phyloP scores from a whole-genome alignment of 2,888 invertebrate species.

The Loripinus fragilis region DNA sequence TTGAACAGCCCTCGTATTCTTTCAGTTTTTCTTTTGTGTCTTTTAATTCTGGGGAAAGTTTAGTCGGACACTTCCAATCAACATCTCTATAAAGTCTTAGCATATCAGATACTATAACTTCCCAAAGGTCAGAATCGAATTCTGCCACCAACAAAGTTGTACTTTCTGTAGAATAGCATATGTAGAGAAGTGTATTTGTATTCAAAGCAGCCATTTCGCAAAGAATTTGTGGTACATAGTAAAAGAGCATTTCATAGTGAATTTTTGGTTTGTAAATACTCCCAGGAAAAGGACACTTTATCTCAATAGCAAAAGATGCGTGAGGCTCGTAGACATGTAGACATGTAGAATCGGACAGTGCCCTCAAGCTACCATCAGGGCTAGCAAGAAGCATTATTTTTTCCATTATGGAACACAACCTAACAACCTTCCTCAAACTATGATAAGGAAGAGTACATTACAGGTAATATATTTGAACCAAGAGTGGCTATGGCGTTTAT shows the following conservation, averaged over 20 bases:
- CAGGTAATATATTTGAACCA: conserved; percentile 21
- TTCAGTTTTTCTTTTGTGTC: background rate
- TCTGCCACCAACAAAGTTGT: conserved; percentile 14
- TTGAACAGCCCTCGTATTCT: background rate
- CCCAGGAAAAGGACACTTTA: conserved; percentile 52
- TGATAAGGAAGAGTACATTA: background rate
- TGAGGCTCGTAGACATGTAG: too few relatives aligned
- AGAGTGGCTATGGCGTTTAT: conserved; percentile 30
- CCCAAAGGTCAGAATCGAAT: background rate
- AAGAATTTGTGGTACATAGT: conserved; percentile 49
- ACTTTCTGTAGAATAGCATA: conserved; percentile 25
- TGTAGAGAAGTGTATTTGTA: background rate
- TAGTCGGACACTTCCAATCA: too few relatives aligned
- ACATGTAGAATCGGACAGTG: background rate
- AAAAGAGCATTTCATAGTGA: conserved; percentile 32
- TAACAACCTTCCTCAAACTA: conserved; percentile 22
- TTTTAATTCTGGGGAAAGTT: too few relatives aligned
- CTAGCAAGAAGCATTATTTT: conserved; percentile 10
- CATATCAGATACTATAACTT: background rate
- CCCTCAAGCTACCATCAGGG: conserved; percentile 34
- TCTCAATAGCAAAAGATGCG: conserved; percentile 45
- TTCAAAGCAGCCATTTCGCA: conserved; percentile 37
- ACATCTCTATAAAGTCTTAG: background rate
- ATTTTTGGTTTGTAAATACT: conserved; percentile 30
- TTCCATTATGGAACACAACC: background rate